Conservation (phyloP, 2,113 vertebrate genomes). For the Silurus meridionalis region DNA sequence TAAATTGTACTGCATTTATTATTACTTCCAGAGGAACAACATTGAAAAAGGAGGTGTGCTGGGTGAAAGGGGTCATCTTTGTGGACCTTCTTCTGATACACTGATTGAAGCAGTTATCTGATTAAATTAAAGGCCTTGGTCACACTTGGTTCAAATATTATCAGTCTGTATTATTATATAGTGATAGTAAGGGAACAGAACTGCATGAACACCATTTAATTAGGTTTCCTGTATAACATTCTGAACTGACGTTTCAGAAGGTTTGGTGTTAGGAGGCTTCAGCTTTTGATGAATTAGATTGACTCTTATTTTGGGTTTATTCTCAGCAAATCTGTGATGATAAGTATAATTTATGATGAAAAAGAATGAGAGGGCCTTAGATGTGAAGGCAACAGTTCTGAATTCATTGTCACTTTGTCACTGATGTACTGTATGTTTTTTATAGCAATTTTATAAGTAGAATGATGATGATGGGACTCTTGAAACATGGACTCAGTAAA, state of each 20-base stretch:
- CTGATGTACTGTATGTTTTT: neutral
- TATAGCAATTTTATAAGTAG: neutral
- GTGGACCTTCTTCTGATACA: neutral
- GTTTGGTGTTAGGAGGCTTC: neutral
- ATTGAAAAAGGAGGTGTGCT: neutral
- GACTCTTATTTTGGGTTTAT: neutral
- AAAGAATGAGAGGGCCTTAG: neutral
- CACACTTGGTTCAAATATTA: neutral
- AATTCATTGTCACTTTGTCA: neutral
- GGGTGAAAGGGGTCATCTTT: neutral
- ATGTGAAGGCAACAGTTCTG: neutral
- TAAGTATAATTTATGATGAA: neutral
- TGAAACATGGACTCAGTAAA: neutral
- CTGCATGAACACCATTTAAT: neutral
- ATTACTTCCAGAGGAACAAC: neutral
- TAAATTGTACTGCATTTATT: neutral
- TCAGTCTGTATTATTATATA: neutral
- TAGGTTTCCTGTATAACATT: neutral
- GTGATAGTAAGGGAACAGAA: neutral
- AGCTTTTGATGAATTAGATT: neutral
- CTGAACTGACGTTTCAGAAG: neutral
- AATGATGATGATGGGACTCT: too few species aligned
- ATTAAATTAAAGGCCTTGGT: neutral
- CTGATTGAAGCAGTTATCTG: neutral
- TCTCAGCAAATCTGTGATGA: neutral